Percentiles rank a stretch among this genome's conserved stretches.
Evolutionary conservation across 2,797 vertebrate species (phyloP).

Genomic region (Octomys mimax): DNA sequence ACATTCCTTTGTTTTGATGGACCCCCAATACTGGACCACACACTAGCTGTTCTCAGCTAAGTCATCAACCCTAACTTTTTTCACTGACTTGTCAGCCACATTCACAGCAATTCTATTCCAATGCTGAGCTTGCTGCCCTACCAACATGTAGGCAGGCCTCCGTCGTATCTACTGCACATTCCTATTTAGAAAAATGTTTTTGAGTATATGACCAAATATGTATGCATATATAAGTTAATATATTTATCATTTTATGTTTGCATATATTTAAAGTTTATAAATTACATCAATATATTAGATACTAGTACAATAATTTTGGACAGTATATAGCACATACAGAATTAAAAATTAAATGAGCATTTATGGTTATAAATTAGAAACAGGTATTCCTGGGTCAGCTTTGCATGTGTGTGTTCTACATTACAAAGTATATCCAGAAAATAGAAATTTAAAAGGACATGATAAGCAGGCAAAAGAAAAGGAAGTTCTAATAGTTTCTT

Average conservation of each 20-base stretch:
- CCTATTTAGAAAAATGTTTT: constrained; percentile 31
- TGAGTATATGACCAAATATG: neutral
- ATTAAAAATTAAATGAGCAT: neutral
- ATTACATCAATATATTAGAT: neutral
- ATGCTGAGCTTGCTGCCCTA: constrained; percentile 14
- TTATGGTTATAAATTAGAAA: constrained; percentile 42
- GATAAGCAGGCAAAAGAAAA: constrained; percentile 11
- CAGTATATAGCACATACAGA: neutral
- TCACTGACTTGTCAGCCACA: neutral
- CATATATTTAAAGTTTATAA: constrained; percentile 10
- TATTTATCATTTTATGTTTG: constrained; percentile 38
- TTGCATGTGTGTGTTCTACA: neutral
- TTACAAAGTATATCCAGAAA: constrained; percentile 11
- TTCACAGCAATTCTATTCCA: constrained; percentile 23
- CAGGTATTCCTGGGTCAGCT: neutral
- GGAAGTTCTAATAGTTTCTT: constrained; percentile 26
- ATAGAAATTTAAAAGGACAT: constrained; percentile 1
- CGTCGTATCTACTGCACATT: neutral
- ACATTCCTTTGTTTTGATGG: constrained; percentile 44
- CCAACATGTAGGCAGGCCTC: neutral
- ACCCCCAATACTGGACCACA: neutral
- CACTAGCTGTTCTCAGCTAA: neutral
- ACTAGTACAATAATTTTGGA: neutral
- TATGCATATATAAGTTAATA: constrained; percentile 1
- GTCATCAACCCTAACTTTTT: neutral